Conservation (phyloP, 2,113 vertebrate species). For the Euleptes europaea region DNA sequence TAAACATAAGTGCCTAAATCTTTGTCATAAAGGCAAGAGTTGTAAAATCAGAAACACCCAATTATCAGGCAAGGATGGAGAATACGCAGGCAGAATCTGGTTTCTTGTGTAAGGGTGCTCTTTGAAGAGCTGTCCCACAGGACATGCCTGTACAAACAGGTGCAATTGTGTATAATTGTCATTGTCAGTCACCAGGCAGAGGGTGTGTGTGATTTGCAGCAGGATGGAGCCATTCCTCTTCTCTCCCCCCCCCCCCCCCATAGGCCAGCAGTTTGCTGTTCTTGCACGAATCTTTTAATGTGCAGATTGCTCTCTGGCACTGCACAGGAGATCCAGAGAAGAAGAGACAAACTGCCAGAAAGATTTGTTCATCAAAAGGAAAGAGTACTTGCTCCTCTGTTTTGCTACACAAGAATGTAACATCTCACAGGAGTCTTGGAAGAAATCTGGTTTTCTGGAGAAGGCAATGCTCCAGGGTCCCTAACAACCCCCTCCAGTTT, state of each 20-base stretch:
- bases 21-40: background rate
- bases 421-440: too few relatives aligned
- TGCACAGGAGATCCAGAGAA: background rate
- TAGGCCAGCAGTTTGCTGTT: background rate
- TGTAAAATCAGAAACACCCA: slow-evolving; percentile 1
- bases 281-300: background rate
- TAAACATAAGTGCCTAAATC: background rate
- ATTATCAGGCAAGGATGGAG: background rate
- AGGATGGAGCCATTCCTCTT: rapidly evolving
- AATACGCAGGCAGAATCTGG: background rate
- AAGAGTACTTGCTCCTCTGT: background rate
- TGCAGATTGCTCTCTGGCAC: background rate
- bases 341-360: slow-evolving; percentile 3
- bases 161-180: rapidly evolving
- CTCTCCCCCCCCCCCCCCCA: background rate
- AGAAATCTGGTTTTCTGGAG: background rate
- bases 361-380: slow-evolving; percentile 1
- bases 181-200: background rate
- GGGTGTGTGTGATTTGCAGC: rapidly evolving
- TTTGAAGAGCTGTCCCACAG: background rate
- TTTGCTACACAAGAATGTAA: background rate
- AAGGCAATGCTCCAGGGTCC: background rate
- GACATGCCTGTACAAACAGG: background rate
- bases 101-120: background rate
- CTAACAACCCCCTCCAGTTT: background rate